A percentile compares a stretch with the other conserved stretches of the same genome.
Conservation (phyloP, 2,888 invertebrate genomes). For the Liposcelis brunnea region DNA sequence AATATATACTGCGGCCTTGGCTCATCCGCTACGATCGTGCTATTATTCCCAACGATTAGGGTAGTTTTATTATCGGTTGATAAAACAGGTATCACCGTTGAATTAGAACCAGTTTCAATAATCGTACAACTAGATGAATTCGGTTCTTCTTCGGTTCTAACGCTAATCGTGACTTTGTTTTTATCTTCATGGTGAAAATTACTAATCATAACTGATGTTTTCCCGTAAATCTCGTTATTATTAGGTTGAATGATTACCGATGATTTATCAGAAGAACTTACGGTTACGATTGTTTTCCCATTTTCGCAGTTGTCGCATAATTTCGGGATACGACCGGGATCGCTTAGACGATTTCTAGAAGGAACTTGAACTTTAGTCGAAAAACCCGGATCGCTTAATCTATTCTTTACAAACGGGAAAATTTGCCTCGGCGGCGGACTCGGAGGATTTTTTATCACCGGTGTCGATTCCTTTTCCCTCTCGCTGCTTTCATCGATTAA, state of each 20-base stretch:
- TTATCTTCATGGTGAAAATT: slow-evolving; percentile 18
- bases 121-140: background rate
- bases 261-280: slow-evolving; percentile 55
- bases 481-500: background rate
- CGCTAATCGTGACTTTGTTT: slow-evolving; percentile 43
- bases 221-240: slow-evolving; percentile 16
- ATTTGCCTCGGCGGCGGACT: slow-evolving; percentile 19
- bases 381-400: slow-evolving; percentile 9
- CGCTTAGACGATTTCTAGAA: background rate
- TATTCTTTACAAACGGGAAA: slow-evolving; percentile 19
- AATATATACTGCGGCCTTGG: background rate
- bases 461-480: slow-evolving; percentile 18
- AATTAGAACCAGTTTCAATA: slow-evolving; percentile 3
- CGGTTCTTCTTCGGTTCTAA: slow-evolving; percentile 19
- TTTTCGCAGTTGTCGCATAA: slow-evolving; percentile 9
- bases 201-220: slow-evolving; percentile 26
- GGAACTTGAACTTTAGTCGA: slow-evolving; percentile 12
- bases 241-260: slow-evolving; percentile 47
- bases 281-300: slow-evolving; percentile 28
- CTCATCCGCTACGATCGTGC: background rate
- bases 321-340: background rate
- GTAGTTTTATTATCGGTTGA: slow-evolving; percentile 8
- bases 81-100: slow-evolving; percentile 6
- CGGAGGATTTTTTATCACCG: slow-evolving; percentile 18
- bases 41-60: slow-evolving; percentile 4